Conservation (phyloP, 2,797 vertebrate genomes). For the Hapalemur alaotrensis region DNA sequence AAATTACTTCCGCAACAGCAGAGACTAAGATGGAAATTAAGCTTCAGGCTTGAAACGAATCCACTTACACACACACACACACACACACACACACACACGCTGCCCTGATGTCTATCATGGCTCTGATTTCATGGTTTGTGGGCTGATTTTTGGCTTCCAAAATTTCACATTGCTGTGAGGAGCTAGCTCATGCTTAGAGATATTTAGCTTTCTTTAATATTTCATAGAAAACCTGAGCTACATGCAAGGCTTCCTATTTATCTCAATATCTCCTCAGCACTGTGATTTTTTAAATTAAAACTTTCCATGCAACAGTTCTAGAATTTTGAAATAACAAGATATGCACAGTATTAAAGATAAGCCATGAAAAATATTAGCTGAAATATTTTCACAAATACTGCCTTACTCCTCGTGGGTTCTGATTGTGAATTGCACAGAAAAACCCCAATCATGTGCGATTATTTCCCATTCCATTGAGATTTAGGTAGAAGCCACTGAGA, state of each 20-base stretch:
- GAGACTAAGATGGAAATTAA: conserved; percentile 26
- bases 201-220: neutral
- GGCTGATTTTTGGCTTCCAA: conserved; percentile 6
- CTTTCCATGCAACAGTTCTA: neutral
- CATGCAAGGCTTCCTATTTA: neutral
- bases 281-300: neutral
- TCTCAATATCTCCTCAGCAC: neutral
- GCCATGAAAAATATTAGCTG: neutral
- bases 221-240: neutral
- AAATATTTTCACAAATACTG: neutral
- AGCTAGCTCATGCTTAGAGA: neutral
- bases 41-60: conserved; percentile 3
- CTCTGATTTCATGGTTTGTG: neutral
- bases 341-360: neutral
- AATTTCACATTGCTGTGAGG: neutral
- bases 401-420: neutral
- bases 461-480: neutral
- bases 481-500: neutral
- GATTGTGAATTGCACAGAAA: neutral
- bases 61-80: neutral
- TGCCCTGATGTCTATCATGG: neutral
- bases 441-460: neutral
- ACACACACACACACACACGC: neutral
- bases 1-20: conserved; percentile 2
- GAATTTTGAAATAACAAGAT: conserved; percentile 22